phyloP scores from a whole-genome alignment of 2,113 vertebrate species.

The Mustela lutreola region DNA sequence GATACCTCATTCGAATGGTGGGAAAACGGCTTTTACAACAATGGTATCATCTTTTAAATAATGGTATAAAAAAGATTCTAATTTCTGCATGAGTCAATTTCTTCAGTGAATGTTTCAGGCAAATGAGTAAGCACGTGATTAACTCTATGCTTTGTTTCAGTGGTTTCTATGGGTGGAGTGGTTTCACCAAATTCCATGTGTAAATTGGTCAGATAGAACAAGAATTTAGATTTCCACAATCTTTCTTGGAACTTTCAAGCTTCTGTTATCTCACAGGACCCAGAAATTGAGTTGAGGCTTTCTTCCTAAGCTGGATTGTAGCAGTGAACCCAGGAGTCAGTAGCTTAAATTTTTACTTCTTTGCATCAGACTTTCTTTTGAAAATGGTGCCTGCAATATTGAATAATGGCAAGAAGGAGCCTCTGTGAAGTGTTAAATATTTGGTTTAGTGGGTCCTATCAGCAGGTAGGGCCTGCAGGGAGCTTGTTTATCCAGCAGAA shows the following conservation, averaged over 20 bases:
- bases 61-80: background rate
- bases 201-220: constrained; percentile 72
- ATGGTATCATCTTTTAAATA: constrained; percentile 45
- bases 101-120: constrained; percentile 55
- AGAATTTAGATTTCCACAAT: constrained; percentile 77
- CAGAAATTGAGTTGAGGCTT: constrained; percentile 78
- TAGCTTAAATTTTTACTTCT: constrained; percentile 82
- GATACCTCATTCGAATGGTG: background rate
- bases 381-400: constrained; percentile 74
- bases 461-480: constrained; percentile 77
- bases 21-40: constrained; percentile 9
- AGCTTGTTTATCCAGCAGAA: constrained; percentile 85
- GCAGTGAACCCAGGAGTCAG: constrained; percentile 59
- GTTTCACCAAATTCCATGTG: constrained; percentile 59
- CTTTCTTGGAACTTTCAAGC: constrained; percentile 64
- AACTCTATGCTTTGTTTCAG: constrained; percentile 50
- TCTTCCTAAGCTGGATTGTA: constrained; percentile 71
- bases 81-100: constrained; percentile 49
- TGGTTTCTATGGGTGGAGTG: constrained; percentile 25
- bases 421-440: constrained; percentile 81
- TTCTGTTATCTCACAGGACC: constrained; percentile 73
- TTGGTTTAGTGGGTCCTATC: constrained; percentile 80
- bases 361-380: constrained; percentile 79
- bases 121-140: constrained; percentile 67
- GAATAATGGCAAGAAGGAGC: constrained; percentile 75